A percentile compares a stretch with the other conserved stretches of the same genome.
These are phyloP conservation scores for Hippocampus comes DNA, from an alignment of 2,113 vertebrate species.

Conservation along the genomic window DNA sequence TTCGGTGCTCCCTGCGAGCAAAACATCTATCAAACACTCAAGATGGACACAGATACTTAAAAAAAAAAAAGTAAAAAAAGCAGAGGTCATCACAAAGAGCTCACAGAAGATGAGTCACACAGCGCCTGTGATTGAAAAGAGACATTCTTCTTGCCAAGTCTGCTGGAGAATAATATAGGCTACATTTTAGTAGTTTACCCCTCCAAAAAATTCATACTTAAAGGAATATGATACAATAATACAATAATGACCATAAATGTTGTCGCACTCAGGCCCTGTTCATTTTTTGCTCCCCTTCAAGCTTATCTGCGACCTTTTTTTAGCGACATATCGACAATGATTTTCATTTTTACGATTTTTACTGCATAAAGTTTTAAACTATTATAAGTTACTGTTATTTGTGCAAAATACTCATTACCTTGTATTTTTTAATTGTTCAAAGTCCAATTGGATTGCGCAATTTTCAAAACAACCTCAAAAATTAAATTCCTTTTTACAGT, in stretches of 20 bases:
- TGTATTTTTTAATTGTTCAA: too few relatives aligned
- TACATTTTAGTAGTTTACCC: constrained; percentile 14
- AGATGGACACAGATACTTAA: constrained; percentile 57
- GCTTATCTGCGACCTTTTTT: too few relatives aligned
- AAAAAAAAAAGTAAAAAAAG: constrained; percentile 41
- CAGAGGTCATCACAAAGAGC: constrained; percentile 52
- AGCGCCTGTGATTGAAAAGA: constrained; percentile 52
- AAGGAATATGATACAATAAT: not conserved
- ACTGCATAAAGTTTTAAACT: too few relatives aligned
- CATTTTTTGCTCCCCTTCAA: too few relatives aligned
- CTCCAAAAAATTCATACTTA: constrained; percentile 21
- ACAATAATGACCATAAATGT: too few relatives aligned
- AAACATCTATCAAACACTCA: constrained; percentile 50
- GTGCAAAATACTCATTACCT: too few relatives aligned
- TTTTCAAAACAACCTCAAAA: not conserved
- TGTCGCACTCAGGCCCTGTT: too few relatives aligned
- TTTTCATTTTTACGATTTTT: too few relatives aligned
- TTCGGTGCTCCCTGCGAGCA: constrained; percentile 58
- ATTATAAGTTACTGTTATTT: too few relatives aligned
- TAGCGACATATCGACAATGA: too few relatives aligned
- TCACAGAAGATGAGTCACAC: constrained; percentile 60
- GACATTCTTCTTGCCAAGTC: constrained; percentile 44
- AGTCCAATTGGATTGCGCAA: not conserved
- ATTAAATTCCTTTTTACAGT: not conserved
- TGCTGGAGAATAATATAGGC: constrained; percentile 15